phyloP scores from a whole-genome alignment of 2,797 vertebrate genomes.

The Acanthornis magna region DNA sequence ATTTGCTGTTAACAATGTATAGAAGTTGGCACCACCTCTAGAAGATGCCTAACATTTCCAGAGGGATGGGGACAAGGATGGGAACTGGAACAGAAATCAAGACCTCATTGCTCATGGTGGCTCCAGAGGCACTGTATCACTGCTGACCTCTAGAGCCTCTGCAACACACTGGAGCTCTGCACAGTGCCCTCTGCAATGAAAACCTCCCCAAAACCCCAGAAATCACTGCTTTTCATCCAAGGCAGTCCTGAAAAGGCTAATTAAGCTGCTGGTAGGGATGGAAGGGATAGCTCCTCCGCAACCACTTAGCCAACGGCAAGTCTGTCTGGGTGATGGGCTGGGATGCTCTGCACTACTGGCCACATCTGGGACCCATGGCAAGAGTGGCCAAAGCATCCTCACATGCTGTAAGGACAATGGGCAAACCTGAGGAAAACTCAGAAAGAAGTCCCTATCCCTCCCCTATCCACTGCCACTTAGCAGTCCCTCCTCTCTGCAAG shows the following conservation, averaged over 20 bases:
- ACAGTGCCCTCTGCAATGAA: neutral
- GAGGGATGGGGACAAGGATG: neutral
- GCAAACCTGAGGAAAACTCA: neutral
- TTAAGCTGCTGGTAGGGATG: neutral
- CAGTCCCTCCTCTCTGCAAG: neutral
- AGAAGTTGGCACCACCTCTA: neutral
- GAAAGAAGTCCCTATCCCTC: neutral
- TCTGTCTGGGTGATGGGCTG: neutral
- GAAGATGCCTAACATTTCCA: neutral
- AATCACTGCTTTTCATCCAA: neutral
- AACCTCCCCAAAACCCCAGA: neutral
- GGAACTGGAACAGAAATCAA: neutral
- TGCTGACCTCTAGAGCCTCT: neutral
- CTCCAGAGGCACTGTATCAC: neutral
- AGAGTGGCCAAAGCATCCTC: neutral
- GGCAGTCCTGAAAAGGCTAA: neutral
- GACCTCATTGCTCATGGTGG: accelerated
- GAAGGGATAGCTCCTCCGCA: neutral
- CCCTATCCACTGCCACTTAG: accelerated
- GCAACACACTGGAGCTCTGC: neutral
- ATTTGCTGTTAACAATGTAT: accelerated
- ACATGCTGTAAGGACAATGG: accelerated
- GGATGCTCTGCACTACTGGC: neutral
- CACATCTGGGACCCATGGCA: neutral
- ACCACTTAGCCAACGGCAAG: neutral